Conservation (phyloP, 2,888 invertebrate species). For the Dermolepida albohirtum region DNA sequence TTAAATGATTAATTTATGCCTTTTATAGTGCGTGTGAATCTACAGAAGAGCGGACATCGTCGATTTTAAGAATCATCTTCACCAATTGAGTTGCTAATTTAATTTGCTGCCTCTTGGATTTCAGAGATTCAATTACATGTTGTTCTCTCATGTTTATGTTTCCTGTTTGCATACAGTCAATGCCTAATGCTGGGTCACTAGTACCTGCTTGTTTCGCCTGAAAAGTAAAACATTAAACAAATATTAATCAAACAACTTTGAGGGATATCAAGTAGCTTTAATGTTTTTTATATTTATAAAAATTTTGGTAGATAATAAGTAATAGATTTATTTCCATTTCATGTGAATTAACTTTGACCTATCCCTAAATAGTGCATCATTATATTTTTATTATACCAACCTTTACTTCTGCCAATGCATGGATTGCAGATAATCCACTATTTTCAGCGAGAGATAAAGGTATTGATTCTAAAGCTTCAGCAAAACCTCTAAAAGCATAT, state of each 20-base stretch:
- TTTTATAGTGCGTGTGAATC: constrained; percentile 45
- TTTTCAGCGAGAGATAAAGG: constrained; percentile 98
- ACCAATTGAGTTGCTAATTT: constrained; percentile 97
- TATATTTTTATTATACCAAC: constrained; percentile 46
- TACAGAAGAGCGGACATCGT: constrained; percentile 82
- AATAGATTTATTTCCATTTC: too few species aligned
- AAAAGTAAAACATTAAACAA: constrained; percentile 41
- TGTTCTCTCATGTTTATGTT: constrained; percentile 90
- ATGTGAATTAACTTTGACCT: too few species aligned
- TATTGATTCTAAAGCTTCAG: constrained; percentile 94
- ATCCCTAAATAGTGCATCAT: too few species aligned
- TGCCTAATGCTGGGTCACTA: constrained; percentile 88
- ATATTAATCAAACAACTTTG: too few species aligned
- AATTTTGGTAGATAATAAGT: too few species aligned
- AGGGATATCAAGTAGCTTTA: too few species aligned
- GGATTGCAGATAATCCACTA: constrained; percentile 92
- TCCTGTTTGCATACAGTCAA: constrained; percentile 93
- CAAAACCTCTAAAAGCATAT: constrained; percentile 95
- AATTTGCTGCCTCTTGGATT: constrained; percentile 97
- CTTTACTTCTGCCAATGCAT: constrained; percentile 90
- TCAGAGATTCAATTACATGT: constrained; percentile 96
- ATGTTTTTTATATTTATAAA: too few species aligned
- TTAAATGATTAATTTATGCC: too few species aligned
- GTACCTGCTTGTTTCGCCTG: constrained; percentile 85
- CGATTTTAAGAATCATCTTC: constrained; percentile 99